Base-by-base conservation (phyloP, 1,140 invertebrate genomes). In the Mycetomoellerius zeteki region DNA sequence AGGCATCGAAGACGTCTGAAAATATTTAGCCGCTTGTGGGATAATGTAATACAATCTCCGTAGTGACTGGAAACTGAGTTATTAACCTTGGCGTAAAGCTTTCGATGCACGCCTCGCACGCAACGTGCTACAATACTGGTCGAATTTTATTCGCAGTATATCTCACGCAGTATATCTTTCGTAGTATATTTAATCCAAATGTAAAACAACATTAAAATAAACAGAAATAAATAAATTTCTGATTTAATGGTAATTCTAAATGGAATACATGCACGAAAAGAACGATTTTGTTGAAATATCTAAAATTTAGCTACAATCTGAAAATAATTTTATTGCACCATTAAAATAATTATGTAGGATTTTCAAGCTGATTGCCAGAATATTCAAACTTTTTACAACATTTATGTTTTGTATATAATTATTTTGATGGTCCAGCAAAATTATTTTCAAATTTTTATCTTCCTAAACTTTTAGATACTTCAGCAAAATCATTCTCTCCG, bases 1-100 rank as follows among this genome's bases (percentile, higher is more conserved):
- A 73, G 69, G 58, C 67, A 12, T 84, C 58, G 19, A 24, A 7
- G 24, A 37, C 12, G 67, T 81, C 50, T 71, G 14, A 73, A 82
- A 73, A 82, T 37, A 73, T 82, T 73, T 73, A 6, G 10, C 37
- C 19, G 37, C 43, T 60, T 33, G 52, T 56, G 67, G 19, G 8
- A 73, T 37, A 62, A 62, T 47, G 21, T 71, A 27, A 81, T 54
- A 52, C 30, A 54, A 47, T 47, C 37, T 72, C 24, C 12, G 52
- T 14, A 19, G 47, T 24, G 47, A 81, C 16, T 82, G 65, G 54
- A 54, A 80, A 33, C 7, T 19, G 52, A 69, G 64, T 73, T 72
- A 72, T 58, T 82, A 82, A 72, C 21, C 52, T 47, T 71, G 10
- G 16, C n/a, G 16, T 27, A 10, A 82, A 50, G 43, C 14, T 33